phyloP scores from a whole-genome alignment of 1,140 invertebrate genomes.

The Rhagoletis zephyria region DNA sequence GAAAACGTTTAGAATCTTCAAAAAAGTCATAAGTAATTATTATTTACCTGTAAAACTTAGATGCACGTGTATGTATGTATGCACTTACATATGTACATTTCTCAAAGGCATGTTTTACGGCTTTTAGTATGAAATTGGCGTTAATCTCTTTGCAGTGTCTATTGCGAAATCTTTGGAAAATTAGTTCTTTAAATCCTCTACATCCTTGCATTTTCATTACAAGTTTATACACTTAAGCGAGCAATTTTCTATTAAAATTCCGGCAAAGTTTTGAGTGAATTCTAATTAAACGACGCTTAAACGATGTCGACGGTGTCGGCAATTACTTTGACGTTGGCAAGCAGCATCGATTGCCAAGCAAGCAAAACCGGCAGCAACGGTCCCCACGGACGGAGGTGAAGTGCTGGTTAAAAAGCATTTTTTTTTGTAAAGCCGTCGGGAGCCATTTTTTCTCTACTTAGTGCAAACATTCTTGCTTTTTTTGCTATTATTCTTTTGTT shows the following conservation, averaged over 20 bases:
- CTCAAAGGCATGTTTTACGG: too few species aligned
- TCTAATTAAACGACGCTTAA: slow-evolving; percentile 54
- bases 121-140: too few species aligned
- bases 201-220: slow-evolving; percentile 31
- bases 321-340: slow-evolving; percentile 45
- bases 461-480: neutral
- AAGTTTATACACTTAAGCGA: slow-evolving; percentile 43
- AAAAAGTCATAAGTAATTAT: too few species aligned
- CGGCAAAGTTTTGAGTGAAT: slow-evolving; percentile 52
- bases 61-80: too few species aligned
- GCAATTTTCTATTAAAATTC: slow-evolving; percentile 53
- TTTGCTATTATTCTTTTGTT: neutral
- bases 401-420: slow-evolving; percentile 11
- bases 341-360: slow-evolving; percentile 15
- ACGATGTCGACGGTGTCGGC: slow-evolving; percentile 52
- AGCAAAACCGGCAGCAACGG: neutral
- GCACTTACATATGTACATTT: too few species aligned
- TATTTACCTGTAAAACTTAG: too few species aligned
- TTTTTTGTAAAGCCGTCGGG: neutral
- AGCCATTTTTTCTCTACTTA: neutral
- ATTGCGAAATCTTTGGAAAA: slow-evolving; percentile 20
- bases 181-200: neutral
- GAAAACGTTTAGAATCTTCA: too few species aligned
- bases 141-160: neutral
- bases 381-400: neutral